Evolutionary conservation across 2,797 vertebrate genomes (phyloP).

Genomic region (Mormyrops boulengeri): DNA sequence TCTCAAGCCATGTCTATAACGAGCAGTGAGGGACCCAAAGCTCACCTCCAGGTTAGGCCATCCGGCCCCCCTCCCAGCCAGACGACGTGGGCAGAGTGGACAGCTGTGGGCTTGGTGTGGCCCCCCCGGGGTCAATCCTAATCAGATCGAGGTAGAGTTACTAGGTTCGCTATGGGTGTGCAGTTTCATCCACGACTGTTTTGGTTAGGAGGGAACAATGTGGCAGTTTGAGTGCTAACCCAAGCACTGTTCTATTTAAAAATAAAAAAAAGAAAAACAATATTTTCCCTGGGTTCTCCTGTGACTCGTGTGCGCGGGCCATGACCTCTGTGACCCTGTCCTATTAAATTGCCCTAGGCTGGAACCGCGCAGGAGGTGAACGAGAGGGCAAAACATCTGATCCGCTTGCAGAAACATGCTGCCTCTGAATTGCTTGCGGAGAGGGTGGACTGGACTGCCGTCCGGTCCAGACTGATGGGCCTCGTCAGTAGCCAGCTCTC

Average conservation of each 20-base stretch:
- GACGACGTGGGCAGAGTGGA: slow-evolving; percentile 11
- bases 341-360: background rate
- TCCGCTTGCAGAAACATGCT: background rate
- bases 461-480: background rate
- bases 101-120: background rate
- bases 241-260: background rate
- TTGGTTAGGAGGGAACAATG: slow-evolving; percentile 21
- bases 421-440: background rate
- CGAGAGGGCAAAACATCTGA: background rate
- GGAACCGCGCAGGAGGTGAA: background rate
- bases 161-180: slow-evolving; percentile 18
- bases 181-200: slow-evolving; percentile 34
- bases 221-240: background rate
- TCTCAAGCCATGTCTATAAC: background rate
- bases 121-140: slow-evolving; percentile 19
- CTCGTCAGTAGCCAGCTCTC: background rate
- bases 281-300: background rate
- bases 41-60: slow-evolving; percentile 10
- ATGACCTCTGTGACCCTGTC: background rate
- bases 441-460: background rate
- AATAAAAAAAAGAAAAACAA: background rate
- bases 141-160: slow-evolving; percentile 25
- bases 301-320: background rate
- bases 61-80: slow-evolving; percentile 21
- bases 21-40: background rate